Percentiles rank a stretch among this genome's conserved stretches.
phyloP scores from a whole-genome alignment of 2,797 vertebrate genomes.

The Octomys mimax region DNA sequence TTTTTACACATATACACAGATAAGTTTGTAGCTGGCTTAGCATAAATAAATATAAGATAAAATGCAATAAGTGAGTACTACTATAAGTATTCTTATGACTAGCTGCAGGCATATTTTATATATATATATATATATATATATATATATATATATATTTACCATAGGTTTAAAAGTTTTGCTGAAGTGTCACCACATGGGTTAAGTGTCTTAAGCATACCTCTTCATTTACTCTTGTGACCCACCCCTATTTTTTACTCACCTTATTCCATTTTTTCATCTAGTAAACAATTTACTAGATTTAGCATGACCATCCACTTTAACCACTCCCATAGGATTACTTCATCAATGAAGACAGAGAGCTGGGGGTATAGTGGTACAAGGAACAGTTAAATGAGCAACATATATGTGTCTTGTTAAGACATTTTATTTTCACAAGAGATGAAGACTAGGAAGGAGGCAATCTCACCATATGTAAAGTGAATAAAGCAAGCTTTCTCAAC shows the following conservation, averaged over 20 bases:
- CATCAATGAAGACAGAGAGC: too few relatives aligned
- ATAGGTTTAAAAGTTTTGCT: background rate
- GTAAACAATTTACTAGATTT: background rate
- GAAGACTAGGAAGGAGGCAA: background rate
- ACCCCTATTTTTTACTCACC: background rate
- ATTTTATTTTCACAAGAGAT: background rate
- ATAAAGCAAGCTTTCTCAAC: background rate
- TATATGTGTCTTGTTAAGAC: background rate
- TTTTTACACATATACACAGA: background rate
- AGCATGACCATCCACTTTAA: background rate
- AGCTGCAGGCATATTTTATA: background rate
- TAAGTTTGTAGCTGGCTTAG: background rate
- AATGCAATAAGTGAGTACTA: background rate
- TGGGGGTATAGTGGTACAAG: accelerated
- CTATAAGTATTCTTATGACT: too few relatives aligned
- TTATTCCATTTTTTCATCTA: background rate
- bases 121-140: too few relatives aligned
- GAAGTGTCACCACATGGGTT: background rate
- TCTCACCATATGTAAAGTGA: accelerated
- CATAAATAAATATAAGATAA: background rate
- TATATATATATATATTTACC: background rate
- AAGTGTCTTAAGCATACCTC: background rate
- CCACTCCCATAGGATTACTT: background rate
- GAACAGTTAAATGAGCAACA: accelerated
- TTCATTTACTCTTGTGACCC: background rate